Conservation (phyloP, 2,888 invertebrate species). For the Ophion ellenae region DNA sequence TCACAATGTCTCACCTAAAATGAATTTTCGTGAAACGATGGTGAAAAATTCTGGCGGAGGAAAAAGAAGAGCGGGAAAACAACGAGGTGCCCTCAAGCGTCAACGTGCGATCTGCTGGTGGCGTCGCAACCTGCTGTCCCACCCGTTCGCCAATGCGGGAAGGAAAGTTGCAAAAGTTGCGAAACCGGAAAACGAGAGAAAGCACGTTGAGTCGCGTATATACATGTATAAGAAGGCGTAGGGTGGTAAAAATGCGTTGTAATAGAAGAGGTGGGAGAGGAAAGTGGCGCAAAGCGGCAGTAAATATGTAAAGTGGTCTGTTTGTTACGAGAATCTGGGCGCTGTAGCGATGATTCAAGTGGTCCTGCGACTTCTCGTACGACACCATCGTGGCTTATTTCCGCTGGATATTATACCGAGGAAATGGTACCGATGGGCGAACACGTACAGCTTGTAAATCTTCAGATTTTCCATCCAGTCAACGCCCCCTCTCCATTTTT, state of each 20-base stretch:
- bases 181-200: conserved; percentile 13
- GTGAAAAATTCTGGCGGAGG: neutral
- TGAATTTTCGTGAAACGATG: neutral
- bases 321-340: conserved; percentile 62
- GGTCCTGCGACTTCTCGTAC: conserved; percentile 27
- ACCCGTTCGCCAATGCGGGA: neutral
- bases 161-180: conserved; percentile 1
- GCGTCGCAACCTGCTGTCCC: conserved; percentile 3
- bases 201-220: conserved; percentile 10
- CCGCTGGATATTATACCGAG: conserved; percentile 15
- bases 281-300: conserved; percentile 52
- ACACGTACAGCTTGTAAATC: conserved; percentile 1
- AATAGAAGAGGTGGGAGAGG: conserved; percentile 27
- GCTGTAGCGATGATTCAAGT: conserved; percentile 47
- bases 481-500: no score
- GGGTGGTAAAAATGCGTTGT: conserved; percentile 11
- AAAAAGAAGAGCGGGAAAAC: neutral
- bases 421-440: neutral
- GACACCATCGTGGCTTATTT: conserved; percentile 45
- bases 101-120: conserved; percentile 29
- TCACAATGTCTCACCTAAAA: neutral
- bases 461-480: neutral
- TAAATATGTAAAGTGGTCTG: conserved; percentile 67
- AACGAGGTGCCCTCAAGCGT: neutral
- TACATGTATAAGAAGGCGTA: neutral